Evolutionary conservation across 1,140 invertebrate species (phyloP), one percentile per base, ranked within the genome.

Genomic region (Zaprionus camerounensis): DNA sequence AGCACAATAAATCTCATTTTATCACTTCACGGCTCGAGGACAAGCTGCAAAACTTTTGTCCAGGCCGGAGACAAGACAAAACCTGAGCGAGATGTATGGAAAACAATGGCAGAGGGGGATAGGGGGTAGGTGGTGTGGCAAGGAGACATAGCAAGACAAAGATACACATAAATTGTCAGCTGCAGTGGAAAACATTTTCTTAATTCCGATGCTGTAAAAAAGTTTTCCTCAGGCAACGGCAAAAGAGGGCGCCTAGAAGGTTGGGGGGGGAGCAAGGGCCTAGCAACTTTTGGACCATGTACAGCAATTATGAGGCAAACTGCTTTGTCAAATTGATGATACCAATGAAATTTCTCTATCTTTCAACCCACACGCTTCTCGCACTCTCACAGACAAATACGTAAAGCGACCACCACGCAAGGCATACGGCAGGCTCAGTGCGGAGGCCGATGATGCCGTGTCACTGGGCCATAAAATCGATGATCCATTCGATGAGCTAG

Each of bases 401-500:
- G 88, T 91, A 34, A 92, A 93, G 67, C 74, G 92, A 28, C 92
- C 92, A 58, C 92, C 91, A 61, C 85, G 92, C 55, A 93, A 93
- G 76, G 92, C 92, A 38, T 93, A 93, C 59, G 92, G 92, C 2
- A 79, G 92, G 41, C 80, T 93, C 9, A 92, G 91, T 62, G 87
- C 87, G 57, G 91, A 92, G 71, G 86, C 84, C 28, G 91, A 92
- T 78, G 92, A 93, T 84, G 78, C 63, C 75, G 83, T 91, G 69
- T 85, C 82, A 63, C 58, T 83, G 44, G 80, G 83, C 74, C 84
- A 88, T 73, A 92, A 91, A 91, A 91, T 91, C 82, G 91, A 92
- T 91, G 88, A 92, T 92, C 85, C 92, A 46, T 92, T 91, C 67
- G 92, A 92, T 71, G 88, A 92, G 71, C 77, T 92, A 70, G 92